Evolutionary conservation across 2,113 vertebrate genomes (phyloP).

Genomic region (Indri indri): DNA sequence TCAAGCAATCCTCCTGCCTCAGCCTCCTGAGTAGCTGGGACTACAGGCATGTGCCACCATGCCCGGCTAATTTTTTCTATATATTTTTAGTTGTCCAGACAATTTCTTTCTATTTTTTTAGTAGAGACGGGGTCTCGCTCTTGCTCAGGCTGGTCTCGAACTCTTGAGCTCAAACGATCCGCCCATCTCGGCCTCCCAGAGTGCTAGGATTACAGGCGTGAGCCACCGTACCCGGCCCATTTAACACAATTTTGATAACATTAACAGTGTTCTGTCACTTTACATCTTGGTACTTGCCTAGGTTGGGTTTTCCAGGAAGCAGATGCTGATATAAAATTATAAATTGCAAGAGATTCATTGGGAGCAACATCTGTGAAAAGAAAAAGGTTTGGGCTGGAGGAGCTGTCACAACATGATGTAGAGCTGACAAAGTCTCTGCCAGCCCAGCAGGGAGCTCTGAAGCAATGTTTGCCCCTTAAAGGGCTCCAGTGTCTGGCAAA

Average conservation of each 20-base stretch:
- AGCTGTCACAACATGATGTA: not conserved
- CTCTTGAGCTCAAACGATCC: too few relatives aligned
- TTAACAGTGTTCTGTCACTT: not conserved
- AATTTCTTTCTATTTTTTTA: too few relatives aligned
- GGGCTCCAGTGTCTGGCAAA: not conserved
- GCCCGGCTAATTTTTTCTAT: too few relatives aligned
- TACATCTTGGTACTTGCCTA: not conserved
- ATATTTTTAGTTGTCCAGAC: too few relatives aligned
- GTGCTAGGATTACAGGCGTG: too few relatives aligned
- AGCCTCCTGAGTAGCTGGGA: too few relatives aligned
- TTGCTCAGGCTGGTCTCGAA: too few relatives aligned
- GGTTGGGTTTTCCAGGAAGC: not conserved
- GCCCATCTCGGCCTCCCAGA: too few relatives aligned
- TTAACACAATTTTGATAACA: not conserved
- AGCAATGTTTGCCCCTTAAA: not conserved
- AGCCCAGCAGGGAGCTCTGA: not conserved
- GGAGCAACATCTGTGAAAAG: not conserved
- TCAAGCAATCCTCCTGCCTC: too few relatives aligned
- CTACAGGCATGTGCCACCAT: too few relatives aligned
- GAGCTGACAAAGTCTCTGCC: not conserved
- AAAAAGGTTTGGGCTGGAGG: not conserved
- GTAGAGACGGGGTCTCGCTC: too few relatives aligned
- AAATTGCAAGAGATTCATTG: not conserved
- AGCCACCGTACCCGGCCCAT: too few relatives aligned
- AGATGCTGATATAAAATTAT: not conserved